Conservation (phyloP, 1,140 invertebrate genomes). For the Meloidogyne chitwoodi region DNA sequence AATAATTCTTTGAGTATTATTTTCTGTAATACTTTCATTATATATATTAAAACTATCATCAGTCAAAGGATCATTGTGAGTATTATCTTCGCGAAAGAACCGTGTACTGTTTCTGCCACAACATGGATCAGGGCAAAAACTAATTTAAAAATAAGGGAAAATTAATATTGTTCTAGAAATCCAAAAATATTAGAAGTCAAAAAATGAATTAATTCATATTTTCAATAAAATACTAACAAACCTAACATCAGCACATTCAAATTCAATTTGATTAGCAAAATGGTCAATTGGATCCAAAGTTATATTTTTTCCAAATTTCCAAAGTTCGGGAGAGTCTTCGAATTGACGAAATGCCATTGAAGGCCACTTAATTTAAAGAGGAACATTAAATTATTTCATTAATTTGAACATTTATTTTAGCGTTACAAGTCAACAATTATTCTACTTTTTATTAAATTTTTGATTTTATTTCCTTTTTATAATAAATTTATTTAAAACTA, state of each 20-base stretch:
- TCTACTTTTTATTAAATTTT: too few relatives aligned
- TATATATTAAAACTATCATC: background rate
- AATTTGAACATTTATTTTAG: too few relatives aligned
- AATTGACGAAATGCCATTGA: constrained; percentile 3
- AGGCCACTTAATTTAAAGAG: constrained; percentile 3
- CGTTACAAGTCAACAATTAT: too few relatives aligned
- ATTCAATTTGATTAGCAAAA: background rate
- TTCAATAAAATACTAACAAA: too few relatives aligned
- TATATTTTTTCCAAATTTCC: background rate
- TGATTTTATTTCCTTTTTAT: too few relatives aligned
- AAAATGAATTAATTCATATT: too few relatives aligned
- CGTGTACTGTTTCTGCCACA: constrained; percentile 8
- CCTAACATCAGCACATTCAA: constrained; percentile 21
- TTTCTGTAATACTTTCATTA: background rate
- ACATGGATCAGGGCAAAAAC: constrained; percentile 15
- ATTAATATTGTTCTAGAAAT: background rate
- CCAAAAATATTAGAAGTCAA: too few relatives aligned
- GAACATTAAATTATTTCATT: too few relatives aligned
- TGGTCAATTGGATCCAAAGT: constrained; percentile 8
- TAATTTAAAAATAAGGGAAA: background rate
- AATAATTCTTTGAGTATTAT: background rate
- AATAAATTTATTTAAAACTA: too few relatives aligned
- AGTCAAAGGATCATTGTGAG: background rate
- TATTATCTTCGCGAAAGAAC: background rate
- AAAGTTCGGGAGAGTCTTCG: background rate